Base-by-base conservation (phyloP, 2,888 invertebrate species). In the Limnephilus lunatus region DNA sequence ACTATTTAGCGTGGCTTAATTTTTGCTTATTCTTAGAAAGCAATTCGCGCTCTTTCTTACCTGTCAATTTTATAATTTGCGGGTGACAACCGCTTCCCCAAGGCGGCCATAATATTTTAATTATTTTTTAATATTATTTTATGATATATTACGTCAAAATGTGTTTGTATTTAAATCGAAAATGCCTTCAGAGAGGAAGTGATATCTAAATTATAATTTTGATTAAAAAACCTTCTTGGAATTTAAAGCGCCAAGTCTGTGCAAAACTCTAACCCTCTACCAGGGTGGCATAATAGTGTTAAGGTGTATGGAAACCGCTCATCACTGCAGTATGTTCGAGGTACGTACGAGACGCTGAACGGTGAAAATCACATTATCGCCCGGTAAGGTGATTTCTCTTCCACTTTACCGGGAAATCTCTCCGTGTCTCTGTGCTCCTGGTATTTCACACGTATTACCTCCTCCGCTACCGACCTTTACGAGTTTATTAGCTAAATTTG, bases 331-430 rank as follows among this genome's bases (percentile, higher is more conserved):
- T 44, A 30, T n/a, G 85, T 35, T 15, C 15, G 48, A 48, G 48
- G 48, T 48, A 48, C 44, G 1, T 44, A 32, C 7, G 32, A 85
- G 39, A 85, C 85, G 85, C 31, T 85, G 85, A 83, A 85, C 86
- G 91, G 86, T 39, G 87, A 86, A 91, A 91, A 91, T 89, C 68
- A 44, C 83, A 91, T 91, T 91, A 89, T 85, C 91, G 88, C 82
- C 68, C 85, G 89, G 88, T 89, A 91, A 91, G 85, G 44, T 82
- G 86, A 89, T 91, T 85, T 91, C 85, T 68, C 89, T n/a, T 32
- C 53, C 89, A 83, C 91, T 85, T 91, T 83, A 44, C 86, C 31
- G 80, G 68, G 68, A 91, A 87, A 82, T 80, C 91, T n/a, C 35
- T 88, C 48, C 25, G 19, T 44, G 15, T 90, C 80, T 91, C 31